Evolutionary conservation across 1,140 invertebrate species (phyloP).

Genomic region (Brachionus rubens): DNA sequence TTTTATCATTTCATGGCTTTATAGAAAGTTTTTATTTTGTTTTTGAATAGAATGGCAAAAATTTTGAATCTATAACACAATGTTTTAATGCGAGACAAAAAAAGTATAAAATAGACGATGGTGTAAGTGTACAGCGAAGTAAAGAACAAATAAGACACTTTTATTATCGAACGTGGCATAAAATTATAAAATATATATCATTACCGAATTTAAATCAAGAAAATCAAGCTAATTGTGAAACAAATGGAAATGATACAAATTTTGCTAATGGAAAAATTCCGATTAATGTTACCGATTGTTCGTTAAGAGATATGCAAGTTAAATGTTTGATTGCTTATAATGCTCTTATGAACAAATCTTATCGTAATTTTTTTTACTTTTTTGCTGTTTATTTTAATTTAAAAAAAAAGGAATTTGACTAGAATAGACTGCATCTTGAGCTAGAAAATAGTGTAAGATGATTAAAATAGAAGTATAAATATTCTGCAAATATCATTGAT

Average conservation of each 20-base stretch:
- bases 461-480: too few relatives aligned
- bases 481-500: too few relatives aligned
- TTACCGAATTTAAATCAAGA: constrained; percentile 72
- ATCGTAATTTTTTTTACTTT: neutral
- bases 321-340: constrained; percentile 44
- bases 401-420: too few relatives aligned
- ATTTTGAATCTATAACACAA: constrained; percentile 80
- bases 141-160: constrained; percentile 86
- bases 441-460: too few relatives aligned
- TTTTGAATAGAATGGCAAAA: constrained; percentile 73
- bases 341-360: constrained; percentile 27
- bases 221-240: neutral
- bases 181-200: constrained; percentile 80
- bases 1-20: neutral
- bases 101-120: constrained; percentile 67
- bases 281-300: neutral
- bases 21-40: neutral
- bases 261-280: constrained; percentile 2
- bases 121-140: constrained; percentile 57
- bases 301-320: constrained; percentile 38
- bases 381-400: neutral
- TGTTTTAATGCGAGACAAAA: constrained; percentile 70
- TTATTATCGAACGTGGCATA: constrained; percentile 86
- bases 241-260: neutral
- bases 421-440: too few relatives aligned